Percentiles rank a stretch among this genome's conserved stretches.
Evolutionary conservation across 1,140 invertebrate genomes (phyloP).

Genomic region (Leguminivora glycinivorella): DNA sequence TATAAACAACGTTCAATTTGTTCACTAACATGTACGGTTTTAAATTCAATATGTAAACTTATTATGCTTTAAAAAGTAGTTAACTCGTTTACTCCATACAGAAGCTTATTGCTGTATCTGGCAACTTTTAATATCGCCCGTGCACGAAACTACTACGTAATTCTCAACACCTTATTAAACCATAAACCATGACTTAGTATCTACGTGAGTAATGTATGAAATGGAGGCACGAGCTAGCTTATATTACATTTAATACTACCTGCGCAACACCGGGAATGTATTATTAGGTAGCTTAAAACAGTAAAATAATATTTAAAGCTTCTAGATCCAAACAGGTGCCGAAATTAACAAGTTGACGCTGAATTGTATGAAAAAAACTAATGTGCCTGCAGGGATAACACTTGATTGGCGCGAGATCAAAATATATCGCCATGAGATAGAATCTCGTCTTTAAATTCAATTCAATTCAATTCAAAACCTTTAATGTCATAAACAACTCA

Average conservation of each 20-base stretch:
- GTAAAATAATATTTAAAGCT: neutral
- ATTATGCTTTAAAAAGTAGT: neutral
- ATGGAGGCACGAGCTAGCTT: slow-evolving; percentile 16
- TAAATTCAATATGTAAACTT: no score
- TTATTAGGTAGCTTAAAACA: neutral
- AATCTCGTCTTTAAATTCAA: no score
- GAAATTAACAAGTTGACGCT: no score
- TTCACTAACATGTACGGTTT: no score
- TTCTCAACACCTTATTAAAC: slow-evolving; percentile 23
- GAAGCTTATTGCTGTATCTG: neutral
- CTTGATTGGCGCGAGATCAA: no score
- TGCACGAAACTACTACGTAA: slow-evolving; percentile 25
- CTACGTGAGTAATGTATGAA: slow-evolving; percentile 25
- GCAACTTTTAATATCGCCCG: slow-evolving; percentile 21
- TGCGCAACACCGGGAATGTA: slow-evolving; percentile 7
- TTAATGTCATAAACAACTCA: no score
- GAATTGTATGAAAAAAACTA: no score
- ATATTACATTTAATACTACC: slow-evolving; percentile 17
- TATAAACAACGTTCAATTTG: no score
- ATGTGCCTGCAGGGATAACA: no score
- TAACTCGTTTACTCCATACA: neutral
- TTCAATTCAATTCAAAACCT: no score
- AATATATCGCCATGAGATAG: no score
- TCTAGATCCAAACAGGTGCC: slow-evolving; percentile 27
- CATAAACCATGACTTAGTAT: slow-evolving; percentile 25